A percentile compares a stretch with the other conserved stretches of the same genome.
Evolutionary conservation across 2,113 vertebrate genomes (phyloP).

Genomic region (Elachura formosa): DNA sequence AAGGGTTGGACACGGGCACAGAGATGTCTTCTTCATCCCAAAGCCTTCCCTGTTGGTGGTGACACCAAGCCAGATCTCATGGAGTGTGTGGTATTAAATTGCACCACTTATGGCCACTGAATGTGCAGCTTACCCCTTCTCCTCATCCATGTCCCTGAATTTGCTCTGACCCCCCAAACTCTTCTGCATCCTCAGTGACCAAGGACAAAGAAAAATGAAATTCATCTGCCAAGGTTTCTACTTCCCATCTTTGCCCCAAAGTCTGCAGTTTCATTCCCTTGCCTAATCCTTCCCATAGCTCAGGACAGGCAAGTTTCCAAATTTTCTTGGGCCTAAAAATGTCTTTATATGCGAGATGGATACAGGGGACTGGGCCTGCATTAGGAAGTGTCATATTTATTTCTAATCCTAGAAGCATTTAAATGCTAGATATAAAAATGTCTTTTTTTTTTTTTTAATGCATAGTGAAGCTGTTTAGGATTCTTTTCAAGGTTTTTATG

Average conservation of each 20-base stretch:
- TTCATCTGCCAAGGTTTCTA: neutral
- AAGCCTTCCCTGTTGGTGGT: neutral
- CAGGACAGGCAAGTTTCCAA: neutral
- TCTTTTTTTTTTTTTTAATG: neutral
- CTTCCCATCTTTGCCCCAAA: neutral
- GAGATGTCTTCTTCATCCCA: neutral
- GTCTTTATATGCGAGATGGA: neutral
- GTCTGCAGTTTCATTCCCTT: neutral
- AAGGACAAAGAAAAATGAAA: neutral
- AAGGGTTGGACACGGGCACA: fast-evolving
- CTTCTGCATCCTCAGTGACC: fast-evolving
- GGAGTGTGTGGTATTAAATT: neutral
- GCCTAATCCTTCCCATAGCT: neutral
- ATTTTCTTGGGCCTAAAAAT: neutral
- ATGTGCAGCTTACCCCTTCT: neutral
- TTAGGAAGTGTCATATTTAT: neutral
- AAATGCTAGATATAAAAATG: neutral
- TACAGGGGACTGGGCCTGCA: neutral
- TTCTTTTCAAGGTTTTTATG: constrained; percentile 17
- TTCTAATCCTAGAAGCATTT: neutral
- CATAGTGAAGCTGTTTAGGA: neutral
- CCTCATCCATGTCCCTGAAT: neutral
- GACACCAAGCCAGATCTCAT: neutral
- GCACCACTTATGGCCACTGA: fast-evolving
- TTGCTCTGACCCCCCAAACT: neutral